Evolutionary conservation across 2,113 vertebrate species (phyloP), one percentile per base, ranked within the genome.

Genomic region (Campylomormyrus tamandua): DNA sequence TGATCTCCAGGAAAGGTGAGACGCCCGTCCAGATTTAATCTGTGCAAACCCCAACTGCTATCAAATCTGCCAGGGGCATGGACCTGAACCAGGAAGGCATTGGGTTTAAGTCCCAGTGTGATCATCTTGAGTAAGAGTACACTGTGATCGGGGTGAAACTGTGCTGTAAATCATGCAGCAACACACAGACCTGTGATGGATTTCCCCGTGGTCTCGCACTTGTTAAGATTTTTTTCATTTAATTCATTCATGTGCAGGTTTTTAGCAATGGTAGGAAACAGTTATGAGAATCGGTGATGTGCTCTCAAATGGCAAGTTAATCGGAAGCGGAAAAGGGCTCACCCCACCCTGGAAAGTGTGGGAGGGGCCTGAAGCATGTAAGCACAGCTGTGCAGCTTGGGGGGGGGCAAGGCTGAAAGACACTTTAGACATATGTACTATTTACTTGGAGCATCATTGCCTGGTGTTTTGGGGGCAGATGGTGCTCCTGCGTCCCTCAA

Each of bases 1-100:
- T 98, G 52, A 96, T 99, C 89, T 96, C 95, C 90, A 96, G 96
- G 90, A 99, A 97, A 98, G 98, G 98, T 99, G 92, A 87, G 90
- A 53, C 3, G 9, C 46, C 21, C 17, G 3, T 62, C 48, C 19
- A 13, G 42, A 35, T 35, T 80, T n/a, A 24, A 53, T 24, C 49
- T 9, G 9, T 31, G 35, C 91, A 50, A 48, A 39, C 35, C 42
- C 17, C 62, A 77, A 27, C 70, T 80, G 74, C 35, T 7, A 83
- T 89, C 90, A 80, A 89, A 83, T 88, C 52, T 45, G 80, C 48
- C 50, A 84, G 77, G n/a, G 24, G 46, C 42, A 85, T 17, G 52
- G 35, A 70, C n/a, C 62, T 66, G 10, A 66, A 77, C 35, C 70
- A 39, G 70, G 66, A 35, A 35, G 11, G 31, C 66, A 31, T 13